These are phyloP conservation scores for Mormoops blainvillei DNA, from an alignment of 2,113 vertebrate genomes.

Conservation along the genomic window DNA sequence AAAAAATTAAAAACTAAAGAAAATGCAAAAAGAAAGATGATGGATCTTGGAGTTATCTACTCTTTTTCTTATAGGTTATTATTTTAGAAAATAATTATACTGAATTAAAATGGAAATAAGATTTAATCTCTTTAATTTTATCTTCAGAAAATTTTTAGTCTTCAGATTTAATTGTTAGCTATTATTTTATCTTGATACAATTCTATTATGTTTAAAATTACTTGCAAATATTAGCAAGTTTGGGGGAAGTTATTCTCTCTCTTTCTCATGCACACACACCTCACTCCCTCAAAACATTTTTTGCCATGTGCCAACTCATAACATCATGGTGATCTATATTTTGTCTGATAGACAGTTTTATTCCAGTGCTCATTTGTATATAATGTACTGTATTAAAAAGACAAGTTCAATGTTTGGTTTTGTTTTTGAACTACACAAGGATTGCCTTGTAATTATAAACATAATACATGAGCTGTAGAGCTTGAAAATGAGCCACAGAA, in stretches of 20 bases:
- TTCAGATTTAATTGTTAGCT: background rate
- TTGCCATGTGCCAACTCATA: background rate
- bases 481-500: conserved; percentile 61
- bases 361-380: background rate
- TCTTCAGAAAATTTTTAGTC: background rate
- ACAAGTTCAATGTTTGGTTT: background rate
- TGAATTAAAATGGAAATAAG: background rate
- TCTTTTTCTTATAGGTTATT: background rate
- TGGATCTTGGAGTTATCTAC: background rate
- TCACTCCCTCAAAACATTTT: background rate
- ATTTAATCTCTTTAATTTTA: background rate
- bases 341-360: background rate
- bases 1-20: no score
- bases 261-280: background rate
- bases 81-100: background rate
- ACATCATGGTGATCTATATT: background rate
- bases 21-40: background rate
- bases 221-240: conserved; percentile 11
- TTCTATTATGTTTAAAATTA: background rate
- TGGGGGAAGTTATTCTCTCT: background rate
- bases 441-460: conserved; percentile 54
- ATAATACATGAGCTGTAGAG: conserved; percentile 37
- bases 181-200: background rate
- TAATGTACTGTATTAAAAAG: background rate
- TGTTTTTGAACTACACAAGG: conserved; percentile 30